Conservation (phyloP, 2,888 invertebrate species). For the Pteria penguin region DNA sequence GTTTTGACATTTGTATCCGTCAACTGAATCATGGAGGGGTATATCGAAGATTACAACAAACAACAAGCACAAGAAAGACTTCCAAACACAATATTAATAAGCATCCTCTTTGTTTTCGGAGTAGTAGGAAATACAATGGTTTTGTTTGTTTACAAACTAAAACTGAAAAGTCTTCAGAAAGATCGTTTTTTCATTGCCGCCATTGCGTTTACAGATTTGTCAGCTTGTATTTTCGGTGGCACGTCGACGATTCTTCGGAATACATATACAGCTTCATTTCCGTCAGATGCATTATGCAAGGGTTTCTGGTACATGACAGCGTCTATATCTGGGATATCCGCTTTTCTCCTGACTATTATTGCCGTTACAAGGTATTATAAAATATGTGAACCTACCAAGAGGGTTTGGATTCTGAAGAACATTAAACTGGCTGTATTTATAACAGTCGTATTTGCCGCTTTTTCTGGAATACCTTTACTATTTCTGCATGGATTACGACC, state of each 20-base stretch:
- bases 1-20: too few relatives aligned
- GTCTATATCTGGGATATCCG: constrained; percentile 2
- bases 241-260: constrained; percentile 5
- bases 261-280: background rate
- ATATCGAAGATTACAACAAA: too few relatives aligned
- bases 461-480: background rate
- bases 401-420: too few relatives aligned
- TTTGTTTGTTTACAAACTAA: constrained; percentile 1
- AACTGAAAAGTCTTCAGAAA: background rate
- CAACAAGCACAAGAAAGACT: too few relatives aligned
- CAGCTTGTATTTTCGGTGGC: background rate
- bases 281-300: constrained; percentile 6
- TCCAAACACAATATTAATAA: constrained; percentile 4
- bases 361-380: background rate
- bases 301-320: background rate
- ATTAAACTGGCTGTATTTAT: too few relatives aligned
- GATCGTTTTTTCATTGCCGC: constrained; percentile 8
- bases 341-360: background rate
- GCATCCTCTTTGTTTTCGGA: constrained; percentile 1
- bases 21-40: too few relatives aligned
- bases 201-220: background rate
- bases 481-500: background rate
- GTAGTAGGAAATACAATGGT: constrained; percentile 2
- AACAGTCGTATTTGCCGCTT: background rate
- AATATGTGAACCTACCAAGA: too few relatives aligned